Evolutionary conservation across 2,888 invertebrate species (phyloP).

Genomic region (Epinotia brunnichana): DNA sequence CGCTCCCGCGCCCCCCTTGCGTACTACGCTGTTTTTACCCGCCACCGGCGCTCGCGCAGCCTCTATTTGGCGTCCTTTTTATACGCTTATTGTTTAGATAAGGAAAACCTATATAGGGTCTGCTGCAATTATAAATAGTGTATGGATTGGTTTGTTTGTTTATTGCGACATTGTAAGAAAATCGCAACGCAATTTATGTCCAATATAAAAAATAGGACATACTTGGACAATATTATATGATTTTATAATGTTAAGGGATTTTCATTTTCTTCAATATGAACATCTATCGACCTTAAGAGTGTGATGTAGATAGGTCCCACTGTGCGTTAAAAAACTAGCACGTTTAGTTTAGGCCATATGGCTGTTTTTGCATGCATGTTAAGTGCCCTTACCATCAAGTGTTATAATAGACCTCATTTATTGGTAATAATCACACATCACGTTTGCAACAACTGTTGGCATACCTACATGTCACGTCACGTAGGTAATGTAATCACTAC

Average conservation of each 20-base stretch:
- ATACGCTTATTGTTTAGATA: slow-evolving; percentile 44
- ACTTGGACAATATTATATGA: too few relatives aligned
- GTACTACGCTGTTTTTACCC: slow-evolving; percentile 71
- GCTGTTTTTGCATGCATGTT: neutral
- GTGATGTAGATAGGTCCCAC: neutral
- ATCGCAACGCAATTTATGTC: neutral
- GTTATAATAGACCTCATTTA: neutral
- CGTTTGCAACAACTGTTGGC: too few relatives aligned
- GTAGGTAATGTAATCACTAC: too few relatives aligned
- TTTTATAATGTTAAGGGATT: too few relatives aligned
- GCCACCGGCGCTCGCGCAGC: slow-evolving; percentile 52
- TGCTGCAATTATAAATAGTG: slow-evolving; percentile 35
- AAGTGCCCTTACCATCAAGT: neutral
- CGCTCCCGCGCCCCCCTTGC: slow-evolving; percentile 56
- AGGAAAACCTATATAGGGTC: slow-evolving; percentile 43
- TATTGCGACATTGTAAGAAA: slow-evolving; percentile 10
- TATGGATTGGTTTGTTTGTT: slow-evolving; percentile 27
- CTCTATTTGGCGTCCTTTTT: slow-evolving; percentile 57
- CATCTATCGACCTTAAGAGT: too few relatives aligned
- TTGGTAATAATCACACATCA: too few relatives aligned
- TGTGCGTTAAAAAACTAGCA: neutral
- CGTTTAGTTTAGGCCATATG: neutral
- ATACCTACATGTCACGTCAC: too few relatives aligned
- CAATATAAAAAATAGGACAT: neutral
- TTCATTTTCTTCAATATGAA: too few relatives aligned